These are phyloP conservation scores for Neopipo cinnamomea DNA, from an alignment of 2,113 vertebrate genomes.

Conservation along the genomic window DNA sequence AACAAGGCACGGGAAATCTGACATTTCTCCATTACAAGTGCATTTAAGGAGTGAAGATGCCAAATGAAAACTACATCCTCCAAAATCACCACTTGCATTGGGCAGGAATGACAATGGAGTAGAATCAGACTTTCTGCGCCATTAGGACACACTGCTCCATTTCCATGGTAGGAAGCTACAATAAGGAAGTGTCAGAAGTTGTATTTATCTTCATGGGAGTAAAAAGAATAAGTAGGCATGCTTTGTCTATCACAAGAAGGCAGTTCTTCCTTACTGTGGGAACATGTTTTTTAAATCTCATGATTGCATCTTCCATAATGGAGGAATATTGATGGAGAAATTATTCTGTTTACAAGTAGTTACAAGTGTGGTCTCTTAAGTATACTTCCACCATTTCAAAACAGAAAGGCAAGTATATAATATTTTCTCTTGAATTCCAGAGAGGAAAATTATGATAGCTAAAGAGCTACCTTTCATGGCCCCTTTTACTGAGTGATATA, in stretches of 20 bases:
- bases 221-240: background rate
- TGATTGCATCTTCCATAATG: background rate
- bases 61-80: background rate
- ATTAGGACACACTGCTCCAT: background rate
- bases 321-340: background rate
- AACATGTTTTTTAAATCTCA: background rate
- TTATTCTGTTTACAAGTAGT: background rate
- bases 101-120: background rate
- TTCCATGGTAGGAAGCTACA: background rate
- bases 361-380: background rate
- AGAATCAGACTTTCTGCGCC: background rate
- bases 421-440: background rate
- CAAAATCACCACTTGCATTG: background rate
- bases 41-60: background rate
- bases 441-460: background rate
- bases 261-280: background rate
- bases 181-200: background rate
- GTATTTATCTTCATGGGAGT: background rate
- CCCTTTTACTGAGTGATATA: background rate
- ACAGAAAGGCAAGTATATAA: background rate
- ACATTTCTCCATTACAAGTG: background rate
- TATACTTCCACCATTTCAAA: background rate
- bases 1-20: background rate
- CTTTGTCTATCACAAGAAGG: background rate
- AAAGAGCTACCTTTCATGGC: background rate